Evolutionary conservation across 1,140 invertebrate species (phyloP), one percentile per base, ranked within the genome.

Genomic region (Drosophila lacertosa): DNA sequence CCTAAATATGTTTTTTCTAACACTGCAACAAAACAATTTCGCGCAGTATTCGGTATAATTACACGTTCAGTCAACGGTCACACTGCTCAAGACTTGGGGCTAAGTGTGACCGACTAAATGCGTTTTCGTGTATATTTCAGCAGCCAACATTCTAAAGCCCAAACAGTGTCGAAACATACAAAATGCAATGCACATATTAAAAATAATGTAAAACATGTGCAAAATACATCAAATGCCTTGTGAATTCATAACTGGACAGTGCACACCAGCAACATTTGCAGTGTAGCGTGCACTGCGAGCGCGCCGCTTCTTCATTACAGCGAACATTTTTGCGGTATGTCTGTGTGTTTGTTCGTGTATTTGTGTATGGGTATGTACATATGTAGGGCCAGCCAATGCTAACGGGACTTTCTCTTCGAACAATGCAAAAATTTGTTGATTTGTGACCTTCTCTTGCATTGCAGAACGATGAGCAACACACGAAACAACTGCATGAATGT

Each of bases 361-460:
- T 7, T 32, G 33, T 47, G 47, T 13, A 22, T 16, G 22, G n/a
- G 10, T 20, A 10, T 32, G 24, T 47, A 18, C 37, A 15, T 33
- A 44, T 64, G 22, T 63, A 55, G 39, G 48, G 58, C 58, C 26
- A 55, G 20, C 42, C 42, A 45, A 45, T 48, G 59, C 59, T 69
- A 69, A 69, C 66, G 66, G 66, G 50, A 69, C 66, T 69, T 69
- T 69, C 66, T 48, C 66, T 64, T 64, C 50, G 39, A 53, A 45
- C 18, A 55, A 32, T 47, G 58, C 24, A 33, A 37, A 55, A 55
- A 10, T 20, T 57, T 45, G 26, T 54, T 67, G 60, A 68, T 63
- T 63, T 16, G 51, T 24, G 16, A 37, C 22, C 10, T 68, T 47
- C 40, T 9, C 16, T 62, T 53, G 22, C 40, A 16, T 64, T 69